Evolutionary conservation across 2,797 vertebrate species (phyloP).

Genomic region (Myotis pilosus): DNA sequence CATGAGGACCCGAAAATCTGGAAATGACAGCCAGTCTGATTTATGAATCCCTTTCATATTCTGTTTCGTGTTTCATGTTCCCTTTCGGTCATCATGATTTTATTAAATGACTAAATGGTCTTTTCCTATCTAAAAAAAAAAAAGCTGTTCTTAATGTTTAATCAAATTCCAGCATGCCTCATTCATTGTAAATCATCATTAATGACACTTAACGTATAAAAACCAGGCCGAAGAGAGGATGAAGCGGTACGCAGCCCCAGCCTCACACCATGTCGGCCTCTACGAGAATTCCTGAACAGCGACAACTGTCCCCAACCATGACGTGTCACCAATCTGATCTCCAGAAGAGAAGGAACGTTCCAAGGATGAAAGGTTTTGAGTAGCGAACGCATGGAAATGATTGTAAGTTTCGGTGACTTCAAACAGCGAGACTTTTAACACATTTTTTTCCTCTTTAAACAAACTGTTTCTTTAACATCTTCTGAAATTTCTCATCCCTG

Average conservation of each 20-base stretch:
- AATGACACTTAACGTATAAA: neutral
- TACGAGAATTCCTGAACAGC: slow-evolving; percentile 3
- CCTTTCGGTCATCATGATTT: slow-evolving; percentile 5
- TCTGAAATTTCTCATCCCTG: neutral
- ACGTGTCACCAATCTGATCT: slow-evolving; percentile 15
- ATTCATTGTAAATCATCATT: slow-evolving; percentile 4
- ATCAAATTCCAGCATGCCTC: neutral
- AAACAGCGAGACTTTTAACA: slow-evolving; percentile 4
- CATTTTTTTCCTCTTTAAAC: neutral
- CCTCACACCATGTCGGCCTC: neutral
- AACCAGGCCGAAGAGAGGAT: neutral
- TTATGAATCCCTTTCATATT: neutral
- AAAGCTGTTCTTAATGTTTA: neutral
- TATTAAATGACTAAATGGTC: slow-evolving; percentile 19
- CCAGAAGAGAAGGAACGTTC: slow-evolving; percentile 18
- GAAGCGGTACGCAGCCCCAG: neutral
- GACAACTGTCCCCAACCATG: slow-evolving; percentile 13
- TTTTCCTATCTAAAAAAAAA: neutral
- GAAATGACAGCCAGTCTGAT: slow-evolving; percentile 19
- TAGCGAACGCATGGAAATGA: slow-evolving; percentile 21
- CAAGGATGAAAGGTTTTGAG: slow-evolving; percentile 39
- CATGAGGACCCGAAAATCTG: neutral
- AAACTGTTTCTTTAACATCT: neutral
- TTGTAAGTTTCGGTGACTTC: slow-evolving; percentile 42
- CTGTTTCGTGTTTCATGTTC: neutral